Evolutionary conservation across 2,797 vertebrate species (phyloP).

Genomic region (Clarias laeviceps): DNA sequence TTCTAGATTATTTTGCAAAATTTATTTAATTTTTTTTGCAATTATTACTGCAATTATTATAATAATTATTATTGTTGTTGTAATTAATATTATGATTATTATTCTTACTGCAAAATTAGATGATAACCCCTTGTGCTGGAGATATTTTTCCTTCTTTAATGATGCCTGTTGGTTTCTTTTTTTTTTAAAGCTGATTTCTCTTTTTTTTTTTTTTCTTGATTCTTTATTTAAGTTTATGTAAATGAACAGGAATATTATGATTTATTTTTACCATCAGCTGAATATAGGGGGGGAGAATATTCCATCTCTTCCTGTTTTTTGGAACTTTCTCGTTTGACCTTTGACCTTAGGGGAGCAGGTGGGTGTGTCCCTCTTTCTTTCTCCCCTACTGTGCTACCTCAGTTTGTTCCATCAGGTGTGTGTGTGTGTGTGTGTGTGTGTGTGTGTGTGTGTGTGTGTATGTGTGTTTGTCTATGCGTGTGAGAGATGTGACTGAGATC

Average conservation of each 20-base stretch:
- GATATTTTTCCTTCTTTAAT: no score
- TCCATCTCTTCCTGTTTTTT: slow-evolving; percentile 68
- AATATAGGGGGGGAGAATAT: not conserved
- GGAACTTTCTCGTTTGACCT: slow-evolving; percentile 52
- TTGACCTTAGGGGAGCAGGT: not conserved
- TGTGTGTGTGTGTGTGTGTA: no score
- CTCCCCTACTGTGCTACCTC: not conserved
- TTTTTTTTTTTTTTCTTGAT: not conserved
- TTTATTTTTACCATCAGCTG: not conserved
- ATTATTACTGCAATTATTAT: not conserved
- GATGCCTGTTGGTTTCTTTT: not conserved
- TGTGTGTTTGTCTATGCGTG: not conserved
- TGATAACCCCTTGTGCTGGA: not conserved
- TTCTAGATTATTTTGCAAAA: not conserved
- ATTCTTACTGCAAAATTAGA: not conserved
- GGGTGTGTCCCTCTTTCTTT: not conserved
- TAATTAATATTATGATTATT: not conserved
- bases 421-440: no score
- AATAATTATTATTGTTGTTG: not conserved
- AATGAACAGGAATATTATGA: not conserved
- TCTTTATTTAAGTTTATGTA: not conserved
- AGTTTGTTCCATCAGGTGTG: not conserved
- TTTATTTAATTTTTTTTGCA: not conserved
- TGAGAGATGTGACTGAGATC: not conserved
- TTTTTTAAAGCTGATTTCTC: not conserved